Conservation (phyloP, 2,797 vertebrate species). For the Gila robusta region DNA sequence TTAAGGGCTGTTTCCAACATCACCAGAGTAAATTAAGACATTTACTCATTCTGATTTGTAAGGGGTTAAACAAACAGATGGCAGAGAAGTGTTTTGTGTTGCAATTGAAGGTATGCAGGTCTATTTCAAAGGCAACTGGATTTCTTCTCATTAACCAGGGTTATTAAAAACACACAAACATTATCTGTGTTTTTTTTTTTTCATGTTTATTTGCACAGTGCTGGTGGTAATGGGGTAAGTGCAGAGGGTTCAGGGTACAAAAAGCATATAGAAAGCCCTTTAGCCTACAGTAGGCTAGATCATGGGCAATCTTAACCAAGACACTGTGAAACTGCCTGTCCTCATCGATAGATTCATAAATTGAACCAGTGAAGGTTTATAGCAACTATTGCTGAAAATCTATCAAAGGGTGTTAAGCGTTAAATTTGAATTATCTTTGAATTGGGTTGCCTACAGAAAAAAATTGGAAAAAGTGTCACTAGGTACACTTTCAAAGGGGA, state of each 20-base stretch:
- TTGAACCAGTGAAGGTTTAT: not conserved
- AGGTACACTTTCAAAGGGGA: not conserved
- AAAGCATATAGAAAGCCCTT: not conserved
- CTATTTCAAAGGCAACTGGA: not conserved
- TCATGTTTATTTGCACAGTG: slow-evolving; percentile 44
- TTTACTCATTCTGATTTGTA: not conserved
- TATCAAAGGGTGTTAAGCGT: not conserved
- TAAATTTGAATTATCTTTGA: not conserved
- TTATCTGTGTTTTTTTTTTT: not conserved
- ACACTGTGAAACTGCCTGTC: not conserved
- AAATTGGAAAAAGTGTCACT: not conserved
- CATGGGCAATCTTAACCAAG: not conserved
- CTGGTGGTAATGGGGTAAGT: slow-evolving; percentile 64
- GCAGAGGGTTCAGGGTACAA: slow-evolving; percentile 3
- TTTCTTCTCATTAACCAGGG: not conserved
- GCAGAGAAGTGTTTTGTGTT: not conserved
- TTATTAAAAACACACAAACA: not conserved
- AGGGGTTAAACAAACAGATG: not conserved
- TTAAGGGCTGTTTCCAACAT: not conserved
- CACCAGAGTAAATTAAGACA: not conserved
- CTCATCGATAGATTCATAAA: not conserved
- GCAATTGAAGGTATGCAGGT: not conserved
- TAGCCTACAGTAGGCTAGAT: not conserved
- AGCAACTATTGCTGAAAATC: not conserved
- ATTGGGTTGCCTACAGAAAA: not conserved